Conservation (phyloP, 2,113 vertebrate genomes). For the Cairina moschata region DNA sequence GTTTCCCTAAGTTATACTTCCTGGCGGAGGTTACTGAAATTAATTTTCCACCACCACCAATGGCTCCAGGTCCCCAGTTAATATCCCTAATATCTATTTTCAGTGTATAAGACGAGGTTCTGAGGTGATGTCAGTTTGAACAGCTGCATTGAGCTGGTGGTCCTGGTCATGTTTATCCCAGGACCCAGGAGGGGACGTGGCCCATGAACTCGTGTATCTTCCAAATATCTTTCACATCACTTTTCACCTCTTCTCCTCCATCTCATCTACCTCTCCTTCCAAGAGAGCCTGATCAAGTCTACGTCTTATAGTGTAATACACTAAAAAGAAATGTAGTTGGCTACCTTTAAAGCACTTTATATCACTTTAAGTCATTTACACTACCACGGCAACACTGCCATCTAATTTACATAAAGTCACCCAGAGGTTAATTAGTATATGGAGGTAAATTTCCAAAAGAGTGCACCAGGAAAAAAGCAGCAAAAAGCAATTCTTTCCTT, state of each 20-base stretch:
- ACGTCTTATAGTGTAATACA: not conserved
- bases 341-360: constrained; percentile 36
- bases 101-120: not conserved
- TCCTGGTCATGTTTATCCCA: not conserved
- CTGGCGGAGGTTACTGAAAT: not conserved
- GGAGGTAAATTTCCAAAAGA: constrained; percentile 69
- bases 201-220: not conserved
- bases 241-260: not conserved
- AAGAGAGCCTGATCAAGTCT: not conserved
- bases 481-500: constrained; percentile 67
- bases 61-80: not conserved
- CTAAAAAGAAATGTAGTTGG: constrained; percentile 19
- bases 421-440: constrained; percentile 67
- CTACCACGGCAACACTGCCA: constrained; percentile 4
- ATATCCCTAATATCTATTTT: not conserved
- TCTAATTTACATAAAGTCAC: constrained; percentile 69
- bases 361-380: constrained; percentile 20
- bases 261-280: not conserved
- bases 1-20: not conserved
- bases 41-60: not conserved
- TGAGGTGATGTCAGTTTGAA: not conserved
- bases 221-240: not conserved
- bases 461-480: constrained; percentile 35
- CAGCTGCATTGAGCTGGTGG: not conserved
- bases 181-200: not conserved